Conservation (phyloP, 1,140 invertebrate genomes). For the Procambarus virginalis region DNA sequence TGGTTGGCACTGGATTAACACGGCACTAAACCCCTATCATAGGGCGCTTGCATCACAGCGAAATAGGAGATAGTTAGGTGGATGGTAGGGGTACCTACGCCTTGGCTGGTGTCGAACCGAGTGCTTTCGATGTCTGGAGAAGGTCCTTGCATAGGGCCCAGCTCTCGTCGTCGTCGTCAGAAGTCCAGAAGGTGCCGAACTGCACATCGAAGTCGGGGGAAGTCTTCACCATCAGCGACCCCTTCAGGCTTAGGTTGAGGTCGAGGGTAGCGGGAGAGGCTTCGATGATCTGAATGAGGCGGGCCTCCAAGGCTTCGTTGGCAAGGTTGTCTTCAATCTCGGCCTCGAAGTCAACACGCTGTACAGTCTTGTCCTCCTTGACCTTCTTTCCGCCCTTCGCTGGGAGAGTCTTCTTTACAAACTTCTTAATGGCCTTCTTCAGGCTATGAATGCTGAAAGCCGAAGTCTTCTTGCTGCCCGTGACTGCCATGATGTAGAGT, state of each 20-base stretch:
- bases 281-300: conserved; percentile 70
- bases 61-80: too few species aligned
- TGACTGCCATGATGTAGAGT: conserved; percentile 46
- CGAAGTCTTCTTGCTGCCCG: conserved; percentile 52
- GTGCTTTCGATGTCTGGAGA: conserved; percentile 8
- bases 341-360: conserved; percentile 57
- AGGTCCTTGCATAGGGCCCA: conserved; percentile 60
- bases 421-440: conserved; percentile 66
- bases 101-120: conserved; percentile 7
- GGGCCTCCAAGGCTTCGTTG: conserved; percentile 71
- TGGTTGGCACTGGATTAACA: conserved; percentile 22
- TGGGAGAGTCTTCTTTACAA: conserved; percentile 56
- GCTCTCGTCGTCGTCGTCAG: conserved; percentile 53
- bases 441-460: conserved; percentile 64
- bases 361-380: conserved; percentile 15
- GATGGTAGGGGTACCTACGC: not conserved
- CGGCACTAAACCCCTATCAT: conserved; percentile 39
- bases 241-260: conserved; percentile 63
- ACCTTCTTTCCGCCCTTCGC: conserved; percentile 46
- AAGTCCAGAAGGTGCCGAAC: conserved; percentile 68
- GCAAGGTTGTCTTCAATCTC: conserved; percentile 71
- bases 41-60: conserved; percentile 20
- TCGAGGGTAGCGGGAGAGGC: conserved; percentile 60
- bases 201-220: conserved; percentile 55
- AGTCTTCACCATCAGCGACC: conserved; percentile 38